Evolutionary conservation across 2,797 vertebrate species (phyloP).

Genomic region (Paedocypris micromegethes): DNA sequence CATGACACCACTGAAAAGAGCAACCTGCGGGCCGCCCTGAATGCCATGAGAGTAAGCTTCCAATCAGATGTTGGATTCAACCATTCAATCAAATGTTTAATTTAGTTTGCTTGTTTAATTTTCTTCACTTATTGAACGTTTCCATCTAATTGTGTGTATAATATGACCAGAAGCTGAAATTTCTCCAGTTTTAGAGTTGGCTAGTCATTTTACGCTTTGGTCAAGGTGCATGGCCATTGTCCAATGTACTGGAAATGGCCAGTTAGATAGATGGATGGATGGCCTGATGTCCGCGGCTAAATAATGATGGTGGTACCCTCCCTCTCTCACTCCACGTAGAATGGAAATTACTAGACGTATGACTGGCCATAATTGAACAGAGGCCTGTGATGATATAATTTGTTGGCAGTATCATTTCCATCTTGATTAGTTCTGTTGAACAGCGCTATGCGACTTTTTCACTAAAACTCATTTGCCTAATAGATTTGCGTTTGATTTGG

Average conservation of each 20-base stretch:
- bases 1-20: conserved; percentile 76
- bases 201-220: no score
- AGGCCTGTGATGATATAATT: conserved; percentile 44
- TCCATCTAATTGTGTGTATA: no score
- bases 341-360: conserved; percentile 27
- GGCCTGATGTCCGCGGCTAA: no score
- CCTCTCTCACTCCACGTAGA: conserved; percentile 24
- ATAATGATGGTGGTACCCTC: background rate
- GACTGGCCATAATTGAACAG: conserved; percentile 35
- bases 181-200: no score
- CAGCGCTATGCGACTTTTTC: conserved; percentile 25
- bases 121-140: no score
- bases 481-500: conserved; percentile 27
- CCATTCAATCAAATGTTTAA: no score
- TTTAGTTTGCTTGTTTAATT: no score
- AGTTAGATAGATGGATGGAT: no score
- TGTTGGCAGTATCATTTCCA: conserved; percentile 47
- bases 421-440: conserved; percentile 40
- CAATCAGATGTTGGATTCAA: no score
- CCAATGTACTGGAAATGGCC: no score
- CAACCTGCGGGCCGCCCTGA: conserved; percentile 83
- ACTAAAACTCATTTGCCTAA: conserved; percentile 32
- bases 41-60: conserved; percentile 87
- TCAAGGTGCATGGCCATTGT: no score
- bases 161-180: no score